These are phyloP conservation scores for Eremophila alpestris DNA, from an alignment of 2,797 vertebrate species.

Conservation along the genomic window DNA sequence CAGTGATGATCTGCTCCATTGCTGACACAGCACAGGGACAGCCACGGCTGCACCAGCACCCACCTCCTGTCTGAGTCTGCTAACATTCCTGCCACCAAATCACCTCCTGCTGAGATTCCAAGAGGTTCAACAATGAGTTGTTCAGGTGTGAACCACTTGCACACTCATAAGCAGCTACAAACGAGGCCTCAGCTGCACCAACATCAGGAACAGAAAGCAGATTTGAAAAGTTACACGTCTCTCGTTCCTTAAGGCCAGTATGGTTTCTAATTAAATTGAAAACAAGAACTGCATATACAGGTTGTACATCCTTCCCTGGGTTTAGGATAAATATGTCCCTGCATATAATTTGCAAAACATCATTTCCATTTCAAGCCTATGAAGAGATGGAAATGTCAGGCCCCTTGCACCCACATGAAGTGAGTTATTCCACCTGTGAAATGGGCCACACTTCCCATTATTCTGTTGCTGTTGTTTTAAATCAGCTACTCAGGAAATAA, in stretches of 20 bases:
- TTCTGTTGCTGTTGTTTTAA: neutral
- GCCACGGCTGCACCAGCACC: no score
- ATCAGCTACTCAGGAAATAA: neutral
- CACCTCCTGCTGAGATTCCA: neutral
- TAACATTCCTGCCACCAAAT: neutral
- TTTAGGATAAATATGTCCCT: neutral
- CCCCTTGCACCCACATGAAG: neutral
- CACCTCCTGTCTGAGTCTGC: accelerated
- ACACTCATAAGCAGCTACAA: neutral
- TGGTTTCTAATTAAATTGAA: neutral
- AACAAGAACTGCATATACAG: neutral
- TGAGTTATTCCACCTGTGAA: neutral
- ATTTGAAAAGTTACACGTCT: neutral
- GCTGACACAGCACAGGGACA: accelerated
- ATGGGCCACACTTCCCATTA: neutral
- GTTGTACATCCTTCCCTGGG: neutral
- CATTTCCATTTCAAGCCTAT: neutral
- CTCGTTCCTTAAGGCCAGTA: constrained; percentile 33
- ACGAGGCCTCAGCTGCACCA: neutral
- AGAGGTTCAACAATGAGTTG: neutral
- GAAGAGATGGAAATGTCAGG: neutral
- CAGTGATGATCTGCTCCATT: accelerated
- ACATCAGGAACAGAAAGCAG: neutral
- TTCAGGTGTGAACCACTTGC: neutral
- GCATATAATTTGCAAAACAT: neutral